Evolutionary conservation across 1,140 invertebrate genomes (phyloP).

Genomic region (Zophobas atratus): DNA sequence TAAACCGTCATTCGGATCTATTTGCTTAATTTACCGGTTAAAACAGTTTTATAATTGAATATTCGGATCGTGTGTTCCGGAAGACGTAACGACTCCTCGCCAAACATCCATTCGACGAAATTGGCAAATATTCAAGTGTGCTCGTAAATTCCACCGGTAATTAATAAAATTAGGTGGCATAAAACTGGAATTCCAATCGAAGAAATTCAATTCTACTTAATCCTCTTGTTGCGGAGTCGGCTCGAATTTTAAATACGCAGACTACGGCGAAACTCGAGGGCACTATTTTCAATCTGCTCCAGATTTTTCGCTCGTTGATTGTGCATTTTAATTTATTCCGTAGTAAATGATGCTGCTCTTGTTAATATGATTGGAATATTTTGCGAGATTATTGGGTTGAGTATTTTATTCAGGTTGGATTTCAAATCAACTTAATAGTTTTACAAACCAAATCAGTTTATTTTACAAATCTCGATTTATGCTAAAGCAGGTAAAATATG

Average conservation of each 20-base stretch:
- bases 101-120: constrained; percentile 13
- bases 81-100: constrained; percentile 16
- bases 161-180: constrained; percentile 21
- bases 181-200: constrained; percentile 29
- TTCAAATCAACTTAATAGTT: too few relatives aligned
- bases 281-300: too few relatives aligned
- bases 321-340: too few relatives aligned
- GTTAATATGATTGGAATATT: too few relatives aligned
- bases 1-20: constrained; percentile 27
- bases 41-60: constrained; percentile 39
- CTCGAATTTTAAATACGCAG: constrained; percentile 9
- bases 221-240: neutral
- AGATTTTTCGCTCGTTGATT: too few relatives aligned
- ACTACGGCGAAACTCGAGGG: too few relatives aligned
- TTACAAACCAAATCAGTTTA: too few relatives aligned
- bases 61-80: constrained; percentile 16
- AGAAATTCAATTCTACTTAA: constrained; percentile 30
- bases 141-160: constrained; percentile 10
- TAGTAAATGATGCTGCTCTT: too few relatives aligned
- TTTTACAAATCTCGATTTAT: too few relatives aligned
- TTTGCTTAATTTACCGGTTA: constrained; percentile 15
- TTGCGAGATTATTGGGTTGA: too few relatives aligned
- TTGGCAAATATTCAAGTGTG: constrained; percentile 30
- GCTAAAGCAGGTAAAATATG: too few relatives aligned
- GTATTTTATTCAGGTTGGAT: too few relatives aligned